Evolutionary conservation across 1,140 invertebrate genomes (phyloP).

Genomic region (Platyscapa corneri): DNA sequence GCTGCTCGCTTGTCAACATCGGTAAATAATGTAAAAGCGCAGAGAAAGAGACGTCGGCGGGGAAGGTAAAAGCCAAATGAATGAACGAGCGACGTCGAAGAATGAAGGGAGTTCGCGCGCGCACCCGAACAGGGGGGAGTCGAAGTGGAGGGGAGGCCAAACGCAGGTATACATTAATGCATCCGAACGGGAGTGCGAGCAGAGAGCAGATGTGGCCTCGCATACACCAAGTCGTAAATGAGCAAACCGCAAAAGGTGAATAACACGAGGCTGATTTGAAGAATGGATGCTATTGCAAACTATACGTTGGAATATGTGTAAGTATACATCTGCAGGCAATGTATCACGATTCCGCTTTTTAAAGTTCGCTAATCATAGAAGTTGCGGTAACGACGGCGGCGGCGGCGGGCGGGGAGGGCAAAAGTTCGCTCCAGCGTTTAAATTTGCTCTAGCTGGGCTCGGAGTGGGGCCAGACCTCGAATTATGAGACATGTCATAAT

Average conservation of each 20-base stretch:
- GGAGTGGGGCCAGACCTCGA: not conserved
- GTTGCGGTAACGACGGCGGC: not conserved
- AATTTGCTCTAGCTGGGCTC: not conserved
- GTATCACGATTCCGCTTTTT: not conserved
- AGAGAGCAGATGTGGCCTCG: not conserved
- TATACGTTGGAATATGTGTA: conserved; percentile 4
- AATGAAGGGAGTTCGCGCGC: not conserved
- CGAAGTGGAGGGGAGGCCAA: too few relatives aligned
- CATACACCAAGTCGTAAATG: not conserved
- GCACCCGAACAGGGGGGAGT: too few relatives aligned
- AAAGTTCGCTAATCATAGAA: not conserved
- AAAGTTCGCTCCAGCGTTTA: not conserved
- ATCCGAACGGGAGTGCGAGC: not conserved
- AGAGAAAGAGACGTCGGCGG: not conserved
- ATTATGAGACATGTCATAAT: not conserved
- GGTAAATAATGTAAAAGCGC: not conserved
- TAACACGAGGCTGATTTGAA: conserved; percentile 9
- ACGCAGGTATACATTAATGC: conserved; percentile 1
- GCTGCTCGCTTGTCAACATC: not conserved
- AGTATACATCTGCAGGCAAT: conserved; percentile 14
- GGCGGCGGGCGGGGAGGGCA: not conserved
- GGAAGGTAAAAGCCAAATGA: not conserved
- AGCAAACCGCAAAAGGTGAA: conserved; percentile 5
- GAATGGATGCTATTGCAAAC: conserved; percentile 7
- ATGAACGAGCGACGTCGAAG: not conserved